Percentiles rank a stretch among this genome's conserved stretches.
phyloP scores from a whole-genome alignment of 2,888 invertebrate genomes.

The Drosophila diplacantha region DNA sequence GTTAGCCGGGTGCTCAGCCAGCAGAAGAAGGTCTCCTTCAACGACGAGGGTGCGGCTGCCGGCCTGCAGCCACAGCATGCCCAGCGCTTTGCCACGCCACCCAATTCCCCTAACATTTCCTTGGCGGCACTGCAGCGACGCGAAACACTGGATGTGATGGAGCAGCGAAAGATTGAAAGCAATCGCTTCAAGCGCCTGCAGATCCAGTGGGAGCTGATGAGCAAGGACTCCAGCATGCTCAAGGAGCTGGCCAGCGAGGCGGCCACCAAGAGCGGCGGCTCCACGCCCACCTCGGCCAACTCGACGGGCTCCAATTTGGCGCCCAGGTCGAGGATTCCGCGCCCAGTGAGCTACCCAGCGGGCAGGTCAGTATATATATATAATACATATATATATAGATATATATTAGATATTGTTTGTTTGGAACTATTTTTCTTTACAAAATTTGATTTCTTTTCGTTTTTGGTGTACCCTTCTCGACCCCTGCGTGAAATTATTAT shows the following conservation, averaged over 20 bases:
- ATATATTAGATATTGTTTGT: conserved; percentile 18
- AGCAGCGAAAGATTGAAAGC: conserved; percentile 77
- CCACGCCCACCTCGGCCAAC: conserved; percentile 76
- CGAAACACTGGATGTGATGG: conserved; percentile 67
- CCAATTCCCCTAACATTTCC: conserved; percentile 87
- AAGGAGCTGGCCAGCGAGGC: conserved; percentile 76
- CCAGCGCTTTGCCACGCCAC: conserved; percentile 81
- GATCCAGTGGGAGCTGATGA: conserved; percentile 78
- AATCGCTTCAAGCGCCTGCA: conserved; percentile 78
- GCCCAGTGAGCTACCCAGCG: conserved; percentile 78
- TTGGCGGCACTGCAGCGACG: conserved; percentile 76
- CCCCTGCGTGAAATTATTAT: conserved; percentile 32
- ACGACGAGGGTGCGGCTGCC: conserved; percentile 55
- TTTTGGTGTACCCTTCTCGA: conserved; percentile 12
- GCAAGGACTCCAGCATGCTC: conserved; percentile 77
- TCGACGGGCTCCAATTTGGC: conserved; percentile 62
- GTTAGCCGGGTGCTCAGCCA: conserved; percentile 78
- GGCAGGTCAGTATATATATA: conserved; percentile 73
- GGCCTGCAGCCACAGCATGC: conserved; percentile 40
- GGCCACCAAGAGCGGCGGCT: conserved; percentile 77
- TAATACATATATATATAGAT: not conserved
- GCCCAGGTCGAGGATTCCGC: conserved; percentile 76
- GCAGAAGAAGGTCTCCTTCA: conserved; percentile 78
- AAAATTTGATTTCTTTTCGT: conserved; percentile 49
- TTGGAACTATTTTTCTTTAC: conserved; percentile 22